These are phyloP conservation scores for Gymnocypris eckloni DNA, from an alignment of 2,797 vertebrate species.

Conservation along the genomic window DNA sequence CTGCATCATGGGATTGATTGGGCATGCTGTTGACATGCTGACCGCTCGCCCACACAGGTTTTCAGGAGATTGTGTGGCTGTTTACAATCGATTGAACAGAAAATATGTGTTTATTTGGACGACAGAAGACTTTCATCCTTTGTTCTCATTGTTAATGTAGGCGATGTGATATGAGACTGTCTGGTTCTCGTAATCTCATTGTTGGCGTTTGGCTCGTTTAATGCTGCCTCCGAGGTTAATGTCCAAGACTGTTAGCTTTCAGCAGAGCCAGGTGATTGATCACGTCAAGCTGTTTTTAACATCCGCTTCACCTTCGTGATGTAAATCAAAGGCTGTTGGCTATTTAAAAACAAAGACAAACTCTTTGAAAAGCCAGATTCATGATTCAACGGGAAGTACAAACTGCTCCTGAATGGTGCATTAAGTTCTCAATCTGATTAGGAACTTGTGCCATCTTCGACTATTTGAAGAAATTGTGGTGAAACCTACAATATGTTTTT, in stretches of 20 bases:
- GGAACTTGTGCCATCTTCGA: neutral
- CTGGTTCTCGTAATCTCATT: conserved; percentile 2
- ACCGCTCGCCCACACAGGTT: conserved; percentile 1
- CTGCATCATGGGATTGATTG: conserved; percentile 59
- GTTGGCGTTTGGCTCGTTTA: neutral
- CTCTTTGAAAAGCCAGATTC: neutral
- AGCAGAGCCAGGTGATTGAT: neutral
- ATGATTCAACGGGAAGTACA: neutral
- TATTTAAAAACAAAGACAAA: neutral
- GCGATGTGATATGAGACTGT: neutral
- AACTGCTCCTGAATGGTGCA: neutral
- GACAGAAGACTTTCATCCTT: neutral
- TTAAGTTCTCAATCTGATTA: neutral
- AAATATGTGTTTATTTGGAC: neutral
- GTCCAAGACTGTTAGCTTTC: conserved; percentile 8
- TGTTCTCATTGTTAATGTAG: neutral
- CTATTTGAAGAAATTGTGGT: neutral
- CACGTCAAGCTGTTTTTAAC: neutral
- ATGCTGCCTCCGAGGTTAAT: neutral
- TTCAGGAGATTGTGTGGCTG: conserved; percentile 8
- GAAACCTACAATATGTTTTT: neutral
- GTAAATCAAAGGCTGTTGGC: neutral
- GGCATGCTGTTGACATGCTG: conserved; percentile 52
- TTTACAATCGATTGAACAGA: neutral
- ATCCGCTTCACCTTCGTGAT: neutral